These are phyloP conservation scores for Conistra vaccinii DNA, from an alignment of 2,888 invertebrate species.

Conservation along the genomic window DNA sequence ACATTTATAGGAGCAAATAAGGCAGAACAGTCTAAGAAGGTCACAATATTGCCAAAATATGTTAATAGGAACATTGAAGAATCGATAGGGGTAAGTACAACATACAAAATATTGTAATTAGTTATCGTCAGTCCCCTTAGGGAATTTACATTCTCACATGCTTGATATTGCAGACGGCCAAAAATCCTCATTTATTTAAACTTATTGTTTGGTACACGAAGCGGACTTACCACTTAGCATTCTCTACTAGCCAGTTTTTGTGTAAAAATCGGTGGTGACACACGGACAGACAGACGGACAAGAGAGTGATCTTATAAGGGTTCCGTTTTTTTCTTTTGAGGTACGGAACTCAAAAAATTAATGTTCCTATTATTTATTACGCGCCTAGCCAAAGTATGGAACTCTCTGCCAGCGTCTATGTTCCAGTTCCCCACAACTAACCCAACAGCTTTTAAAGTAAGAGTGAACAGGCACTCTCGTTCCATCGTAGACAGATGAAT, in stretches of 20 bases:
- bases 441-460: background rate
- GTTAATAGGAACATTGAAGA: slow-evolving; percentile 14
- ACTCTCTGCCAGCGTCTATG: background rate
- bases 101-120: background rate
- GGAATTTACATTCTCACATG: background rate
- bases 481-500: background rate
- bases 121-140: too few relatives aligned
- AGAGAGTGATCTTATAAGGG: too few relatives aligned
- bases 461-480: background rate
- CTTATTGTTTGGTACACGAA: too few relatives aligned
- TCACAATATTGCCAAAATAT: slow-evolving; percentile 52
- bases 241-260: background rate
- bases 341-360: too few relatives aligned
- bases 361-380: background rate
- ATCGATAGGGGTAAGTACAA: slow-evolving; percentile 36
- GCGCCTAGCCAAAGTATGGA: background rate
- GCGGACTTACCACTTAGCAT: background rate
- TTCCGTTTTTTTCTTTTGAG: too few relatives aligned
- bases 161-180: background rate
- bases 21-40: slow-evolving; percentile 61
- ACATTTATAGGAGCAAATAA: slow-evolving; percentile 55
- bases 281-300: too few relatives aligned
- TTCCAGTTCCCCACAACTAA: background rate
- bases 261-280: background rate
- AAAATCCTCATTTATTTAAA: background rate